phyloP scores from a whole-genome alignment of 2,797 vertebrate genomes.

The Rousettus madagascariensis region DNA sequence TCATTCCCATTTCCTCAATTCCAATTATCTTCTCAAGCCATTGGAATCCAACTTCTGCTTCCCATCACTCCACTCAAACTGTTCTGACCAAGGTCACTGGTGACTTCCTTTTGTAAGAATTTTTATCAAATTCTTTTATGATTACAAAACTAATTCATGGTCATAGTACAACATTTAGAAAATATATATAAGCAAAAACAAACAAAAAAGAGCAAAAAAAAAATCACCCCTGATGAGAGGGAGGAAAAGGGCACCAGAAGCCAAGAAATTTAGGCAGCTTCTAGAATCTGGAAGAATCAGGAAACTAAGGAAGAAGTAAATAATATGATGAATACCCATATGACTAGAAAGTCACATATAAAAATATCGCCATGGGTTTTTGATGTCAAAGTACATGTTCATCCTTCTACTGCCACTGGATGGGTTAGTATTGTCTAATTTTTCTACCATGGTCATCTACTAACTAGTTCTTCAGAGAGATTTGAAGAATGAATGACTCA shows the following conservation, averaged over 20 bases:
- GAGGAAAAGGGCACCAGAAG: not conserved
- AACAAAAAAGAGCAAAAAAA: not conserved
- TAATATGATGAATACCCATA: not conserved
- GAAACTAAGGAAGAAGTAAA: not conserved
- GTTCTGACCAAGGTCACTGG: not conserved
- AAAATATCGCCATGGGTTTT: not conserved
- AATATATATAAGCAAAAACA: slow-evolving; percentile 2
- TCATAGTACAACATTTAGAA: not conserved
- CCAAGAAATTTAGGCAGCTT: not conserved
- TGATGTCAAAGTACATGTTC: not conserved
- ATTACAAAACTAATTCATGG: not conserved
- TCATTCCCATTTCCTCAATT: not conserved
- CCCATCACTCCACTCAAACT: not conserved
- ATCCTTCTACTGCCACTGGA: not conserved
- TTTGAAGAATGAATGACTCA: not conserved
- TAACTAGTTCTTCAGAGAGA: not conserved
- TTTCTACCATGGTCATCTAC: not conserved
- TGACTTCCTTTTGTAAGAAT: not conserved
- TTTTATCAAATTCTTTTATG: slow-evolving; percentile 23
- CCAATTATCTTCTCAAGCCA: not conserved
- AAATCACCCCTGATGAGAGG: not conserved
- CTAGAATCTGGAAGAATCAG: not conserved
- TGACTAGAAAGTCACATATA: not conserved
- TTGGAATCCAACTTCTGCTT: not conserved
- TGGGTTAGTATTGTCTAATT: not conserved